These are phyloP conservation scores for Sminthurinus aureus DNA, from an alignment of 2,888 invertebrate species.

Conservation along the genomic window DNA sequence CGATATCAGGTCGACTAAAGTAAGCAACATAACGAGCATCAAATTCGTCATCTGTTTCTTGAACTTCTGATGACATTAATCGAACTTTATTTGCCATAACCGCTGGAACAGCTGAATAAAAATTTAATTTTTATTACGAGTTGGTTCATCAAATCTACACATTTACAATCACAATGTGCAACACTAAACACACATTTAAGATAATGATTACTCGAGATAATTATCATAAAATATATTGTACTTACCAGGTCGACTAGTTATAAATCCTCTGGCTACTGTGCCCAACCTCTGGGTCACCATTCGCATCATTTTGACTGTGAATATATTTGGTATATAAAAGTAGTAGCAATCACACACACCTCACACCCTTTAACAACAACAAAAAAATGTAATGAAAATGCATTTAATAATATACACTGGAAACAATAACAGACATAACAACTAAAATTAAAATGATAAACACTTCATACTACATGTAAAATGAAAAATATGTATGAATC, in stretches of 20 bases:
- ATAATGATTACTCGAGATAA: not conserved
- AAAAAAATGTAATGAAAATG: too few relatives aligned
- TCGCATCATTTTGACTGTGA: conserved; percentile 55
- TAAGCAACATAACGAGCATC: conserved; percentile 82
- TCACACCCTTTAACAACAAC: too few relatives aligned
- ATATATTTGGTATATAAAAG: too few relatives aligned
- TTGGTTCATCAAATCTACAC: not conserved
- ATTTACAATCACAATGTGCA: too few relatives aligned
- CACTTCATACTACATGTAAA: too few relatives aligned
- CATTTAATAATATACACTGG: too few relatives aligned
- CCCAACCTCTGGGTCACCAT: conserved; percentile 48
- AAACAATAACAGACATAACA: too few relatives aligned
- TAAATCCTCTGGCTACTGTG: conserved; percentile 43
- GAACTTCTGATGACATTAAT: conserved; percentile 31
- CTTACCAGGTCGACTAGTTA: conserved; percentile 37
- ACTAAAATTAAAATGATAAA: too few relatives aligned
- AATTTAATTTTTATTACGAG: not conserved
- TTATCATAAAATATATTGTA: not conserved
- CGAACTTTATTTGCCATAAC: not conserved
- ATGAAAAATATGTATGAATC: too few relatives aligned
- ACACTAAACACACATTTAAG: too few relatives aligned
- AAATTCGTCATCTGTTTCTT: conserved; percentile 84
- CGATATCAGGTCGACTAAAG: conserved; percentile 87
- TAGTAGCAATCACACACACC: too few relatives aligned
- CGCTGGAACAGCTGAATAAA: too few relatives aligned